phyloP scores from a whole-genome alignment of 1,140 invertebrate genomes.

The Hestina assimilis region DNA sequence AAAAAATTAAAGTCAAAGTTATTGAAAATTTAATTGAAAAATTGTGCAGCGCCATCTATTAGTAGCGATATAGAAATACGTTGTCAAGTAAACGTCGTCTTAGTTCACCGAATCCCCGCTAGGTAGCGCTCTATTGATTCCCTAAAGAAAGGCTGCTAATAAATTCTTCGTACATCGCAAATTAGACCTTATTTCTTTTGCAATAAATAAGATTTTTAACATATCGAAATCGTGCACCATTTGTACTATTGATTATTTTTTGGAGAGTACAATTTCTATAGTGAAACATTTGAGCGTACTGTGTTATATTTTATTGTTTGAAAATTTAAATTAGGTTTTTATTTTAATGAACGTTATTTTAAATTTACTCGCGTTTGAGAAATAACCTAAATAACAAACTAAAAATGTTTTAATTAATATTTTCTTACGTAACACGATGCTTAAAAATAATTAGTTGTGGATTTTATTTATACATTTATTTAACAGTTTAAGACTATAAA shows the following conservation, averaged over 20 bases:
- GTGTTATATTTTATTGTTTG: not conserved
- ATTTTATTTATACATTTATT: too few species aligned
- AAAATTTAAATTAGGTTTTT: not conserved
- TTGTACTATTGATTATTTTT: constrained; percentile 2
- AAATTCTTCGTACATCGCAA: not conserved
- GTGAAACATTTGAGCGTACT: not conserved
- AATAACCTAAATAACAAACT: too few species aligned
- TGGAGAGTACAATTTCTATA: not conserved
- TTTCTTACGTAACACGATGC: too few species aligned
- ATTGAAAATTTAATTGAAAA: not conserved
- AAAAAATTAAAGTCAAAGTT: too few species aligned
- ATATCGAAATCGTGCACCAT: not conserved
- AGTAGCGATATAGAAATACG: not conserved
- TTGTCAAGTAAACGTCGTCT: not conserved
- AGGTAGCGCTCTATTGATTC: constrained; percentile 7
- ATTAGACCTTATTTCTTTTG: not conserved
- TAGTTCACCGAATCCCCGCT: constrained; percentile 5
- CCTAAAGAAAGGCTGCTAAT: not conserved
- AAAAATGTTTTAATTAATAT: too few species aligned
- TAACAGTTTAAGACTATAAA: too few species aligned
- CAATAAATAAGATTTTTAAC: not conserved
- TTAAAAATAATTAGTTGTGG: too few species aligned
- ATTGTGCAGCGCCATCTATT: constrained; percentile 12
- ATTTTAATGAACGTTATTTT: not conserved
- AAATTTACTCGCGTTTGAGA: not conserved